These are phyloP conservation scores for Eupelmus urozonus DNA, from an alignment of 2,888 invertebrate genomes.

Conservation along the genomic window DNA sequence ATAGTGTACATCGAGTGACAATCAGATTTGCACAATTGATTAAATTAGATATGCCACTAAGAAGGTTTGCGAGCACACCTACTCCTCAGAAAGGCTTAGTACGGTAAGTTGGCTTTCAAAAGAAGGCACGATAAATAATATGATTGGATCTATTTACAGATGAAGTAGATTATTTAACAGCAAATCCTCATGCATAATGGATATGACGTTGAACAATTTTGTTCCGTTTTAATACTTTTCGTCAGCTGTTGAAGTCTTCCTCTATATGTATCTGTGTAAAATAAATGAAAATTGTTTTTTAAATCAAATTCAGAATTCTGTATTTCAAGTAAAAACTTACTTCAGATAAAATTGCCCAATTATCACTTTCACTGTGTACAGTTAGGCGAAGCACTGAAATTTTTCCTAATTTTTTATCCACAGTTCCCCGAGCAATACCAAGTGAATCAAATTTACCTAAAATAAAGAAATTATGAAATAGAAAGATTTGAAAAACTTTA, in stretches of 20 bases:
- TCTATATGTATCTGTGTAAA: slow-evolving; percentile 74
- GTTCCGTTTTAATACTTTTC: slow-evolving; percentile 56
- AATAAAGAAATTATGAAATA: slow-evolving; percentile 43
- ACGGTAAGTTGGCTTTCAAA: slow-evolving; percentile 44
- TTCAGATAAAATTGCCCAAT: slow-evolving; percentile 95
- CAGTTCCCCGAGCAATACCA: slow-evolving; percentile 87
- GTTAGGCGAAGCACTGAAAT: slow-evolving; percentile 86
- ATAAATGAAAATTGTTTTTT: slow-evolving; percentile 20
- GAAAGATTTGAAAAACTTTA: not conserved
- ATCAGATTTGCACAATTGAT: slow-evolving; percentile 37
- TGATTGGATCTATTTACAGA: slow-evolving; percentile 55
- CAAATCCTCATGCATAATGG: slow-evolving; percentile 56
- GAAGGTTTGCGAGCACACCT: not conserved
- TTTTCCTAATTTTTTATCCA: slow-evolving; percentile 83
- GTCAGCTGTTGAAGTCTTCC: slow-evolving; percentile 75
- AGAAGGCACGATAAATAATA: slow-evolving; percentile 59
- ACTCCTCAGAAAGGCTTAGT: slow-evolving; percentile 41
- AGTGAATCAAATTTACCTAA: slow-evolving; percentile 88
- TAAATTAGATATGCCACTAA: slow-evolving; percentile 12
- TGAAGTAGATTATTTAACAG: slow-evolving; percentile 46
- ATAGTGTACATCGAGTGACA: slow-evolving; percentile 31
- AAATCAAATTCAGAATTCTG: not conserved
- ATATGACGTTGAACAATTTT: slow-evolving; percentile 53
- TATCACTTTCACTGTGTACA: slow-evolving; percentile 88
- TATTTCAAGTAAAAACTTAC: slow-evolving; percentile 78